Evolutionary conservation across 2,888 invertebrate genomes (phyloP), one percentile per base, ranked within the genome.

Genomic region (Mythimna pallens): DNA sequence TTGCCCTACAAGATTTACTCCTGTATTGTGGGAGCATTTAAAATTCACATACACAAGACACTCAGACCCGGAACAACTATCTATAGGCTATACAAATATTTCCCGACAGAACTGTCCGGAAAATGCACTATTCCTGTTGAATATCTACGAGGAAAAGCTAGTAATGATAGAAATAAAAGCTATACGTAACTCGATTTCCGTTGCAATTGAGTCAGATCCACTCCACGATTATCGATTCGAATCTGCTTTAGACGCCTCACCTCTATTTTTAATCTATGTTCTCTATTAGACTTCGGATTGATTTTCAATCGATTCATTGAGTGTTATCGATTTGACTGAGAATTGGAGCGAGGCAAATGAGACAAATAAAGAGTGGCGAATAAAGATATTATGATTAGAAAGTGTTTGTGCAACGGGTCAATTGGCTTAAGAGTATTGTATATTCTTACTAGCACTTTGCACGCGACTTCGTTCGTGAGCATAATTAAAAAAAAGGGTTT

Each of bases 301-400:
- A 67, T 72, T 80, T 70, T 68, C 73, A 74, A 76, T 73, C 76
- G 70, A 82, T 76, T 73, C 70, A 75, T 68, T 62, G 50, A 76
- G 58, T 73, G 67, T 73, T 78, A 79, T 72, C 73, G 80, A 78
- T 76, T 80, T 52, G 62, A 59, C 69, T 61, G 71, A 22, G 69
- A 85, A 83, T 69, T 81, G 65, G 86, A 83, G 77, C 83, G 75
- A 61, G 70, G 67, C 76, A 65, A 81, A 80, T 73, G 76, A 81
- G 70, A 69, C 65, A 72, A 81, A 76, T 78, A 80, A 74, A 78
- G 59, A 69, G 62, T 72, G 72, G 62, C 58, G 61, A 67, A 76
- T 76, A 70, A 70, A 73, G 71, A 78, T 77, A 80, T 81, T 63
- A 67, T 47, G 47, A 47, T 73, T 86, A 70, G 86, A 86, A 86